Base-by-base conservation (phyloP, 2,888 invertebrate species). In the Ditula angustiorana region DNA sequence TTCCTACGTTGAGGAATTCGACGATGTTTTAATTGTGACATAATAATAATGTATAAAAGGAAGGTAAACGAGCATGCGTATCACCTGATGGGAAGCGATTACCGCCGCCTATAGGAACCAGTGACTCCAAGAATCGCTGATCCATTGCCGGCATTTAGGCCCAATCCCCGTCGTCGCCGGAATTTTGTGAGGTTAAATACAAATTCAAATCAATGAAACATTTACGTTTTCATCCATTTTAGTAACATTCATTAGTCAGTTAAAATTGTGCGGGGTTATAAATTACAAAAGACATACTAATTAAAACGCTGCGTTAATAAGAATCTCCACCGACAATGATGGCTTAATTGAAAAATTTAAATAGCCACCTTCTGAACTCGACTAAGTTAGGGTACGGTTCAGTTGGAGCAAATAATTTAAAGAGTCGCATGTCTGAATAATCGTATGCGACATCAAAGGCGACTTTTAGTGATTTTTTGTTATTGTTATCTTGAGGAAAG, bases 291-390 rank as follows among this genome's bases (percentile, higher is more conserved):
- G 58, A 46, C 52, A 24, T 24, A 52, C 35, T 64, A 73, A 72
- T 74, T 71, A 62, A 61, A 67, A 71, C 67, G 66, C 56, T 62
- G 64, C 65, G 28, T 68, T 63, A 63, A 53, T 68, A 70, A 70
- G 68, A 72, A 63, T 71, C 72, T 74, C 70, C 71, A 78, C 77
- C 79, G 78, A 84, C 77, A 77, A 80, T 73, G 72, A 72, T 71
- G 71, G 75, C 74, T 83, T 83, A 80, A 85, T 85, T 86, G 83
- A 85, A 85, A 83, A 78, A 74, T 81, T 83, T 82, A 69, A 83
- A 84, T 80, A 73, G 74, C 71, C 61, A 71, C 69, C 74, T 71
- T 73, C 67, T 66, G 65, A 59, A 67, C 66, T 70, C 66, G 69
- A 58, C 67, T 61, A 26, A 19, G 37, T 68, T 75, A 74, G 68